Base-by-base conservation (phyloP, 1,140 invertebrate genomes). In the Leptinotarsa lineolata region DNA sequence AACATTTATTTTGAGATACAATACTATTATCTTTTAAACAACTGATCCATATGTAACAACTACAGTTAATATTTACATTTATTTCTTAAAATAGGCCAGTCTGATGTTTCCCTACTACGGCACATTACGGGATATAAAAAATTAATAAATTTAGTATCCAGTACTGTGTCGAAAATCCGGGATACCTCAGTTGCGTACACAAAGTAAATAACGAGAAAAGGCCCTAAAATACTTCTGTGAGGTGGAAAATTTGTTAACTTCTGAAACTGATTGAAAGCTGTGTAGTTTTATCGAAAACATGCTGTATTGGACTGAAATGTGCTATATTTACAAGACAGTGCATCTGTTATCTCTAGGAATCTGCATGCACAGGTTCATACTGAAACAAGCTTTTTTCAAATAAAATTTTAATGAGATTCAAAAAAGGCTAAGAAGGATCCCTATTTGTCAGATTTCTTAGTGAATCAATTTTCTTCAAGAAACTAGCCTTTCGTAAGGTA, bases 121-220 rank as follows among this genome's bases (percentile, higher is more conserved):
- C 72, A 76, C 68, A 54, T 20, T 71, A 66, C 48, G 54, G 24
- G 72, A 76, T 73, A 12, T 18, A 58, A 64, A 24, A 16, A 18
- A 74, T 59, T 20, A 75, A 15, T 4, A 20, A 67, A n/a, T 45
- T 11, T 16, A 45, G 13, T 68, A 65, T 68, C 70, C 61, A 15
- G 15, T 68, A 70, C 30, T 70, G 61, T 66, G 67, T 59, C 72
- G 66, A 45, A 21, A 30, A 39, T 30, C 44, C 18, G 60, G 30
- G 44, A 78, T 18, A 72, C 70, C 72, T 75, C 71, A 72, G 69
- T 66, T 13, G 70, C 69, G 76, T 73, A 79, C 79, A 80, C 76
- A 71, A 78, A 65, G 77, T 79, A 80, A 80, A 80, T 80, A 80
- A 72, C 79, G 71, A 75, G 60, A 73, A 77, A 73, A 77, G 79